These are phyloP conservation scores for Dicerorhinus sumatrensis DNA, from an alignment of 2,113 vertebrate genomes.

Conservation along the genomic window DNA sequence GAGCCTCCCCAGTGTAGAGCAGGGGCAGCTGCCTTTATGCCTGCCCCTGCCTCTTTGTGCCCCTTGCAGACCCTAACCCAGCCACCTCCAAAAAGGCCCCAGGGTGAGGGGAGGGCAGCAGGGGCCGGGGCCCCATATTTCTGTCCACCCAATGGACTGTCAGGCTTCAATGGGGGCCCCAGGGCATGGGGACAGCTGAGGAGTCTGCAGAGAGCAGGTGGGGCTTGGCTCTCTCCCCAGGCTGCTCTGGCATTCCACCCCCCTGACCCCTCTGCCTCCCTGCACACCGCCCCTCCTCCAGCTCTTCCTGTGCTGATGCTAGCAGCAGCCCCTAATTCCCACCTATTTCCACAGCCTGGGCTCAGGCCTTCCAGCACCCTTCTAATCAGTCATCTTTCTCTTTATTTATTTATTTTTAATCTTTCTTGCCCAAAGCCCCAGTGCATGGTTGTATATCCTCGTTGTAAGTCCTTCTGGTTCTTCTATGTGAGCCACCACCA, in stretches of 20 bases:
- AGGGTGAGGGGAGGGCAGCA: neutral
- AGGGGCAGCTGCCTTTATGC: neutral
- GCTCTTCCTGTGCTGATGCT: neutral
- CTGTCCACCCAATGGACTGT: neutral
- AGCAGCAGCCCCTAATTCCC: neutral
- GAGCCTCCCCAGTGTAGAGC: neutral
- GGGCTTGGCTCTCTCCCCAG: neutral
- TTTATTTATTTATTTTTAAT: no score
- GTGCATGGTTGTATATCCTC: no score
- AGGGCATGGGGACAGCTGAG: neutral
- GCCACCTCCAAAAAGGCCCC: neutral
- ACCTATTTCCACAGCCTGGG: neutral
- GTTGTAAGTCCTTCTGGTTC: no score
- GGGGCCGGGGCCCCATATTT: neutral
- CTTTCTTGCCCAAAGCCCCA: no score
- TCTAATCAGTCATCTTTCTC: neutral
- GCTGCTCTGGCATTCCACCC: fast-evolving
- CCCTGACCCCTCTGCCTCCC: neutral
- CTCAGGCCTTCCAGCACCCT: neutral
- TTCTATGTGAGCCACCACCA: no score
- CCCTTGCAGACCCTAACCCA: neutral
- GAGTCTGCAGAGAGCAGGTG: neutral
- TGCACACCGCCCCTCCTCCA: neutral
- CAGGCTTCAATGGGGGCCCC: no score
- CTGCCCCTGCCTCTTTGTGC: neutral